Percentiles rank a stretch among this genome's conserved stretches.
Conservation (phyloP, 2,888 invertebrate genomes). For the Oscheius sp. region DNA sequence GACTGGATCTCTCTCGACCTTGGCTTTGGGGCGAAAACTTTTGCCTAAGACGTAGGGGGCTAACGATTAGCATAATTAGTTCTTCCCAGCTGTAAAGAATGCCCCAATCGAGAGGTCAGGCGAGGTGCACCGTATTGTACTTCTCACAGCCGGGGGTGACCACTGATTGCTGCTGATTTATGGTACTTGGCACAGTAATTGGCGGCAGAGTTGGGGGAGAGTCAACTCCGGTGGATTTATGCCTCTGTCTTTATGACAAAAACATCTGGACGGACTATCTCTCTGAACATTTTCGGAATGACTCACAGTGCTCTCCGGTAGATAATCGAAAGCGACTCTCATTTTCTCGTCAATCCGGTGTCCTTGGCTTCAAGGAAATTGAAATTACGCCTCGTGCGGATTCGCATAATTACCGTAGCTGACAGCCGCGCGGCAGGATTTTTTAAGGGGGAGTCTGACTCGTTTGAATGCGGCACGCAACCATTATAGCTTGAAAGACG, state of each 20-base stretch:
- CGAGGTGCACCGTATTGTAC: constrained; percentile 3
- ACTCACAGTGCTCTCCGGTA: no score
- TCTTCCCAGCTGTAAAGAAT: constrained; percentile 23
- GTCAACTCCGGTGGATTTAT: background rate
- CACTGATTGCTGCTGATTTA: constrained; percentile 5
- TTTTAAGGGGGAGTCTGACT: constrained; percentile 11
- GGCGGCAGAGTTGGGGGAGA: background rate
- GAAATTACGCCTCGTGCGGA: constrained; percentile 20
- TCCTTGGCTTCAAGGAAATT: constrained; percentile 32
- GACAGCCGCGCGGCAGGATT: constrained; percentile 24
- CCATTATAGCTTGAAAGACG: no score
- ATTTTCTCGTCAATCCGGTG: constrained; percentile 16
- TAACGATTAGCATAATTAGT: constrained; percentile 26
- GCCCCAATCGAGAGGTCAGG: constrained; percentile 10
- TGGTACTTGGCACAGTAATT: constrained; percentile 1
- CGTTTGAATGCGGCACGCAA: background rate
- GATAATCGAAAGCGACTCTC: background rate
- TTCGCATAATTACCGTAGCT: constrained; percentile 32
- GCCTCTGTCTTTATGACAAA: background rate
- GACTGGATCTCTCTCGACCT: constrained; percentile 3
- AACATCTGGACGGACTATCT: background rate
- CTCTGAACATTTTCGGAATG: no score
- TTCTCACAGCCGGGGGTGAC: background rate
- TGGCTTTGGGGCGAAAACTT: constrained; percentile 16
- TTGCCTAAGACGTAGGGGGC: background rate